Percentiles rank a stretch among this genome's conserved stretches.
These are phyloP conservation scores for Hemiscyllium ocellatum DNA, from an alignment of 2,113 vertebrate genomes.

Conservation along the genomic window DNA sequence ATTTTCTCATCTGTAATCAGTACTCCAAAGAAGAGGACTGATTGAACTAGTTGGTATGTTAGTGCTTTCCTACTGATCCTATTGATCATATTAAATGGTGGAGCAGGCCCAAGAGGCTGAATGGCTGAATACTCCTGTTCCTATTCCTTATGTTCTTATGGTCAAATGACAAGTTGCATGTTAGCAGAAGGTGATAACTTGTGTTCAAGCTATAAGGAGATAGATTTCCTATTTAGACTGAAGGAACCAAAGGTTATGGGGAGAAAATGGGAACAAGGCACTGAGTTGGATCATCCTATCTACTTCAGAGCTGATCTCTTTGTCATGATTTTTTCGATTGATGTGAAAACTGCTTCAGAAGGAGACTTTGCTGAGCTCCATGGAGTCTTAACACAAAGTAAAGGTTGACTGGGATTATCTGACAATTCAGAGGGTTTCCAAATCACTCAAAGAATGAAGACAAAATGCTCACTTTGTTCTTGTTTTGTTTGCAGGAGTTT, in stretches of 20 bases:
- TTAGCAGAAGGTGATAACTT: no score
- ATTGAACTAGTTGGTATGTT: not conserved
- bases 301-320: not conserved
- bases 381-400: not conserved
- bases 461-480: not conserved
- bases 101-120: no score
- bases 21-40: not conserved
- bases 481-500: slow-evolving; percentile 68
- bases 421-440: not conserved
- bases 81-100: no score
- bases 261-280: no score
- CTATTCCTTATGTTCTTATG: no score
- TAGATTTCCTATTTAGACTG: no score
- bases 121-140: no score
- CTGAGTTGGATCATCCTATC: no score
- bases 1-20: not conserved
- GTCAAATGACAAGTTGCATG: no score
- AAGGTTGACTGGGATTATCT: not conserved
- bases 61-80: not conserved
- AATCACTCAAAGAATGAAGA: not conserved
- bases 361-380: not conserved
- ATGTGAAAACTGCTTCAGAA: not conserved
- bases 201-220: no score
- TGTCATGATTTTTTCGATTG: not conserved
- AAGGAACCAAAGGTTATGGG: no score